Evolutionary conservation across 2,113 vertebrate species (phyloP), one percentile per base, ranked within the genome.

Genomic region (Pomatorhinus ruficollis): DNA sequence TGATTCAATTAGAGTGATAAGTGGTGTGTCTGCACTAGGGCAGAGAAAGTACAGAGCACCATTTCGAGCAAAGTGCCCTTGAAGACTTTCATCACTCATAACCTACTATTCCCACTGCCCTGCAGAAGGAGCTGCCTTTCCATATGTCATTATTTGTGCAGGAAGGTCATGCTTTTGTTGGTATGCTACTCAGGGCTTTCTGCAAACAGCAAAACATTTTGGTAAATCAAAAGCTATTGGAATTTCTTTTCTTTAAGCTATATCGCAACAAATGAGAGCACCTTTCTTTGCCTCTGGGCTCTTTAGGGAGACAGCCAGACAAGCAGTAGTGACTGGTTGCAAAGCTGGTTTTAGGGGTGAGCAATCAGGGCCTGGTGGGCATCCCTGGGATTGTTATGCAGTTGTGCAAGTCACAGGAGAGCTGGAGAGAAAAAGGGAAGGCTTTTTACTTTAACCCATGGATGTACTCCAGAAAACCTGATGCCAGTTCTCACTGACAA

Each of bases 1-100:
- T 90, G 91, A 95, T 90, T 96, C 79, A 95, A 86, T 96, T 96
- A 96, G 57, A 94, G 72, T 61, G 91, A 94, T 97, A 94, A 97
- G 94, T 95, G 77, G 82, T 56, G 68, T 89, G 56, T 75, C 86
- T 97, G 83, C 70, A 60, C 65, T 86, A 77, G 61, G 68, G 65
- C 88, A 94, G 84, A 83, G 89, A 71, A 87, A 82, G 90, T 63
- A 88, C 80, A 61, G 3, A 52, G n/a, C 54, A 79, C 40, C 81
- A 86, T 50, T 93, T 87, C 71, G 94, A 94, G 90, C 68, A 86
- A 93, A 96, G 90, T 28, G 84, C 63, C 93, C 94, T 96, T 96
- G 95, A 93, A 96, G 95, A 65, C 16, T 96, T 80, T 83, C 78
- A 89, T 97, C 87, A 87, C 64, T 97, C 47, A 60, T 83, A 95